These are phyloP conservation scores for Dinoponera quadriceps DNA, from an alignment of 1,140 invertebrate genomes.

Conservation along the genomic window DNA sequence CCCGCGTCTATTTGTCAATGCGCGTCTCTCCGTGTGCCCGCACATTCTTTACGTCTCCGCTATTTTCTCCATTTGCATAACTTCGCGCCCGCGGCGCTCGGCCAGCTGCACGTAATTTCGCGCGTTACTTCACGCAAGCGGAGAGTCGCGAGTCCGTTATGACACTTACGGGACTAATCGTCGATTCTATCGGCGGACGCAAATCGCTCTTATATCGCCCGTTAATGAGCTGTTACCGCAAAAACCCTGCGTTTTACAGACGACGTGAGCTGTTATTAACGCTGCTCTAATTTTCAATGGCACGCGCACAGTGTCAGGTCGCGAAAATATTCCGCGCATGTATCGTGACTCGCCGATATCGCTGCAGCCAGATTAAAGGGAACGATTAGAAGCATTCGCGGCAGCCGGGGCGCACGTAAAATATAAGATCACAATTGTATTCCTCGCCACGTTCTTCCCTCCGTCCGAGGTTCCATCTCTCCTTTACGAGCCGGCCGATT, in stretches of 20 bases:
- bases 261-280: too few relatives aligned
- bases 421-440: conserved; percentile 48
- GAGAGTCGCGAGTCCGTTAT: background rate
- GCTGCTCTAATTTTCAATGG: too few relatives aligned
- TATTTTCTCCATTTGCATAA: conserved; percentile 58
- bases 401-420: conserved; percentile 3
- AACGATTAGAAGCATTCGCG: conserved; percentile 38
- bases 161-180: conserved; percentile 15
- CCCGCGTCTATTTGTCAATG: conserved; percentile 50
- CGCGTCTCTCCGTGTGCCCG: conserved; percentile 63
- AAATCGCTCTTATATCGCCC: conserved; percentile 13
- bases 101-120: conserved; percentile 13
- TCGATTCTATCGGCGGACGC: conserved; percentile 15
- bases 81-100: conserved; percentile 15
- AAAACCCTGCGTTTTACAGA: background rate
- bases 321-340: too few relatives aligned
- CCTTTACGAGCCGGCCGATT: conserved; percentile 38
- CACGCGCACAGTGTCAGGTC: too few relatives aligned
- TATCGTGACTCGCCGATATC: conserved; percentile 12
- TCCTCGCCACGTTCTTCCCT: background rate
- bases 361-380: conserved; percentile 22
- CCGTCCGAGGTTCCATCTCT: background rate
- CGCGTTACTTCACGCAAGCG: background rate
- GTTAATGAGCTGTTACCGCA: conserved; percentile 18
- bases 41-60: conserved; percentile 57